Conservation (phyloP, 2,797 vertebrate genomes). For the Sebastes hubbsi region DNA sequence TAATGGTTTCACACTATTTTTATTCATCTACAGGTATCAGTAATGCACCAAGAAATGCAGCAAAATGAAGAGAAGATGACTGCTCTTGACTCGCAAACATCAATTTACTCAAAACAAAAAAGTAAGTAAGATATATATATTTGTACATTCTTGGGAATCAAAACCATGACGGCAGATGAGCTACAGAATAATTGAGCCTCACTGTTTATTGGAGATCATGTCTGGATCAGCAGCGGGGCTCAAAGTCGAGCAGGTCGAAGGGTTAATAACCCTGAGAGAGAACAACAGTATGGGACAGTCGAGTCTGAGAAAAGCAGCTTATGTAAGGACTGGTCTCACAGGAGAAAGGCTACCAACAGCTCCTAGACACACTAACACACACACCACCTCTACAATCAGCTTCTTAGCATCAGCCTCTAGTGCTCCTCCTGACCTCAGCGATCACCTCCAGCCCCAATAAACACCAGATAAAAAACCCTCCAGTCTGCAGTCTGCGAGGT, state of each 20-base stretch:
- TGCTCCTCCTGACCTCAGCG: background rate
- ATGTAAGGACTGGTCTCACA: constrained; percentile 25
- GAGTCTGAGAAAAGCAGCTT: constrained; percentile 58
- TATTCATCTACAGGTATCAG: background rate
- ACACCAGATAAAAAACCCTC: constrained; percentile 13
- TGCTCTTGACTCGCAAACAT: background rate
- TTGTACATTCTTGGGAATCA: no score
- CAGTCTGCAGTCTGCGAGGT: background rate
- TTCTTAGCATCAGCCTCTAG: background rate
- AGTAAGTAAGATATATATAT: no score
- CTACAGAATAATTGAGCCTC: background rate
- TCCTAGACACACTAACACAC: background rate
- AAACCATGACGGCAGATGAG: no score
- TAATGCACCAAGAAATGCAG: background rate
- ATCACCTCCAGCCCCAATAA: background rate
- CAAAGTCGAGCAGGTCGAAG: constrained; percentile 9
- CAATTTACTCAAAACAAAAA: no score
- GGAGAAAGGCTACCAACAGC: background rate
- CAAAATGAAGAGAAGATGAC: background rate
- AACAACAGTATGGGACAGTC: constrained; percentile 19
- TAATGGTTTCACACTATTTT: no score
- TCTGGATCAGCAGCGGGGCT: background rate
- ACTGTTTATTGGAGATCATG: background rate
- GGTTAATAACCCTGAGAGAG: constrained; percentile 28
- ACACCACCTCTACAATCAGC: background rate